Base-by-base conservation (phyloP, 1,140 invertebrate genomes). In the Pseudomyrmex dendroicus region DNA sequence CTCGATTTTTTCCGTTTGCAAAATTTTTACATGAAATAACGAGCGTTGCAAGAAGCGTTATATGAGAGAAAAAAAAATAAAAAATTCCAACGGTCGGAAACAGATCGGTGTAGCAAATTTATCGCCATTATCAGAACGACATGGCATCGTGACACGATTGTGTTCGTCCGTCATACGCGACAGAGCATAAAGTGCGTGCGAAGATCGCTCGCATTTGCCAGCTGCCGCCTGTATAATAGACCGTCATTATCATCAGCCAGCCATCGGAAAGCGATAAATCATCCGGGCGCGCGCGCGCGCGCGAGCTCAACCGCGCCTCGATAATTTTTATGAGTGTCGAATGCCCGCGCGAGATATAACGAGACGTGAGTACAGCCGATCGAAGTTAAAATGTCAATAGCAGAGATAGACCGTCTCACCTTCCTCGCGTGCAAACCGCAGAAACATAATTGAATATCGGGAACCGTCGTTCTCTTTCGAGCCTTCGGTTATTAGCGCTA, bases 401-500 rank as follows among this genome's bases (percentile, higher is more conserved):
- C 86, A 88, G 86, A 82, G 72, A 76, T 68, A 82, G 74, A 50
- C 74, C 62, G 73, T 73, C 85, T 84, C 85, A 66, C 84, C 84
- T 87, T 77, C 59, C 68, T 64, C 64, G 85, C 86, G 82, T 87
- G 82, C 70, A 66, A 84, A 56, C 86, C 77, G 44, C 86, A 64
- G 54, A 82, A 66, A 72, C 76, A 73, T 88, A 88, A 88, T 88
- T 85, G 83, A 88, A 85, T 88, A 88, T 88, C 86, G 86, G 63
- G 68, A 84, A 54, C 78, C 61, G 72, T 68, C 70, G 70, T 78
- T 82, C 83, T 35, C 72, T 87, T 61, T 66, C 64, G 66, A 85
- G 74, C 82, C 84, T 82, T 87, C 83, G 82, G 85, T 90, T 89
- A 91, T 76, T 73, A 84, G 63, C 77, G 68, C 74, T 91, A 91